These are phyloP conservation scores for Theocolax elegans DNA, from an alignment of 1,140 invertebrate species.

Conservation along the genomic window DNA sequence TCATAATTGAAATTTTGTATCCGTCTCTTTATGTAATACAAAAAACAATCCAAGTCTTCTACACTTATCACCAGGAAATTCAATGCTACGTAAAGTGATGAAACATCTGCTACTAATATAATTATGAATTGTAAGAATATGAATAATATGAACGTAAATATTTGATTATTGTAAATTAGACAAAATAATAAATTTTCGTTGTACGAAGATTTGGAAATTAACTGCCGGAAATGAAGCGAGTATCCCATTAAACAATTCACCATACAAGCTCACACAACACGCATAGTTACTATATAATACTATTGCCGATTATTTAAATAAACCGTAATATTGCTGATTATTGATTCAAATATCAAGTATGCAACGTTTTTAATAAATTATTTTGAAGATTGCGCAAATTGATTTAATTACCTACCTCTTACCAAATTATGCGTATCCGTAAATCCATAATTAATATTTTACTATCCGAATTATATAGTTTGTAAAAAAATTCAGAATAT, in stretches of 20 bases:
- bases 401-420: conserved; percentile 4
- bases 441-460: no score
- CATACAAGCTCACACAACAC: conserved; percentile 61
- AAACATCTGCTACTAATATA: background rate
- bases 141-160: no score
- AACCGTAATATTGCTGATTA: conserved; percentile 49
- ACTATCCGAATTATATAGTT: no score
- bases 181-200: conserved; percentile 38
- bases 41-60: conserved; percentile 28
- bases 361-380: conserved; percentile 66
- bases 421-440: background rate
- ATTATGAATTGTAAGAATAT: no score
- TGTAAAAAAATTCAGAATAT: no score
- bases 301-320: conserved; percentile 50
- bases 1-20: conserved; percentile 24
- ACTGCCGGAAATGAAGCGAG: background rate
- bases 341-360: conserved; percentile 61
- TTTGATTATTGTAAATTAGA: no score
- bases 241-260: conserved; percentile 30
- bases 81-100: no score
- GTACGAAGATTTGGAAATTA: conserved; percentile 39
- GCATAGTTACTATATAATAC: conserved; percentile 63
- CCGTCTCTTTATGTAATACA: conserved; percentile 8
- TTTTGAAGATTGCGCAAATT: conserved; percentile 60
- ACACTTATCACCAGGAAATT: no score